Evolutionary conservation across 2,888 invertebrate species (phyloP).

Genomic region (Aleiodes alternator): DNA sequence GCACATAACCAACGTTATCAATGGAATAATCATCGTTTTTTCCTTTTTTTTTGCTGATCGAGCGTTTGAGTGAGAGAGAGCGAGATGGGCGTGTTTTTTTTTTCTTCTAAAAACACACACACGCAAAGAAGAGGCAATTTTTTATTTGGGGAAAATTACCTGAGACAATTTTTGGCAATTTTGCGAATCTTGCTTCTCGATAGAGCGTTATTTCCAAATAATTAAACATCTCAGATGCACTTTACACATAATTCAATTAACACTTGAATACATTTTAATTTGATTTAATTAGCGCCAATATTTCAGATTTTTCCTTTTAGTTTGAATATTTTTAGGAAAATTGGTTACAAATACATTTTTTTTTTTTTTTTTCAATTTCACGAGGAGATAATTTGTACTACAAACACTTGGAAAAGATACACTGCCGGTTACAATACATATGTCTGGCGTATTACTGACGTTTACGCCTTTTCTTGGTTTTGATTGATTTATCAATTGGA

Average conservation of each 20-base stretch:
- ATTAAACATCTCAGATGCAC: constrained; percentile 40
- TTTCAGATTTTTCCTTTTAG: not conserved
- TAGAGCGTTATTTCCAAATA: constrained; percentile 27
- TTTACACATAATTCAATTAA: constrained; percentile 34
- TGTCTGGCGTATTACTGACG: constrained; percentile 12
- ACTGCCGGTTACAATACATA: constrained; percentile 37
- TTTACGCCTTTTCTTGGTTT: not conserved
- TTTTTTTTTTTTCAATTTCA: constrained; percentile 14
- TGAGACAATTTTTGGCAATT: constrained; percentile 36
- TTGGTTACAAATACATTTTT: constrained; percentile 23
- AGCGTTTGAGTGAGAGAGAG: not conserved
- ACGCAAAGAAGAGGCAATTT: not conserved
- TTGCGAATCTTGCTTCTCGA: constrained; percentile 32
- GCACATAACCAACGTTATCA: constrained; percentile 11
- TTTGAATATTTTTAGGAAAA: not conserved
- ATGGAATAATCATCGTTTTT: not conserved
- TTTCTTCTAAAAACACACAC: not conserved
- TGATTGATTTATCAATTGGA: not conserved
- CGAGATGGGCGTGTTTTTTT: constrained; percentile 8
- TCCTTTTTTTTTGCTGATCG: not conserved
- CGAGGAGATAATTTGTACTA: not conserved
- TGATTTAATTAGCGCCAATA: not conserved
- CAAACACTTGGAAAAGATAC: constrained; percentile 33
- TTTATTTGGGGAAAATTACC: constrained; percentile 30
- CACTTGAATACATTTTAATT: not conserved